Evolutionary conservation across 2,113 vertebrate species (phyloP).

Genomic region (Podarcis muralis): DNA sequence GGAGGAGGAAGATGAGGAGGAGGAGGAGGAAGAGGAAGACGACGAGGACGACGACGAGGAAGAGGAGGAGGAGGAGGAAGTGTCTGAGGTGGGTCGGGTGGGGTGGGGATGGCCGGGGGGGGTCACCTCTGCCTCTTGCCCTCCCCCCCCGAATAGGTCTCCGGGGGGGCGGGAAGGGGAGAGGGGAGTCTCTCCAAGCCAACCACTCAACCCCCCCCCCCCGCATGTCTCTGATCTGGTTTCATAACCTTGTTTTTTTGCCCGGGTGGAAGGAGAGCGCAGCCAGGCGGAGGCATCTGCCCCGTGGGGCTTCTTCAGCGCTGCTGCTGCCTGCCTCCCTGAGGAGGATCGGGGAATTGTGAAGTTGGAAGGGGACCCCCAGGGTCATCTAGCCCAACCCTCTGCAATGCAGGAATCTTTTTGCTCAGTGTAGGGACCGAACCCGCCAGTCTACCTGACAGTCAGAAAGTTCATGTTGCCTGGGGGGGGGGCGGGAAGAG

Average conservation of each 20-base stretch:
- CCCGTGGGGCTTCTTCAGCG: too few species aligned
- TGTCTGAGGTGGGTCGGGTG: constrained; percentile 73
- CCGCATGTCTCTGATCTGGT: not conserved
- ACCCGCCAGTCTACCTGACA: too few species aligned
- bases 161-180: constrained; percentile 13
- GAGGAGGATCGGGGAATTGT: too few species aligned
- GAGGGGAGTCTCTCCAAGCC: not conserved
- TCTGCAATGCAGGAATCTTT: too few species aligned
- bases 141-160: not conserved
- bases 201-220: too few species aligned
- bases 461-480: too few species aligned
- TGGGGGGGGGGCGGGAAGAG: too few species aligned
- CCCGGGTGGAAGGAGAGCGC: not conserved
- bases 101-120: too few species aligned
- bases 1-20: rapidly evolving
- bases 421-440: too few species aligned
- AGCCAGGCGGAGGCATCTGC: not conserved
- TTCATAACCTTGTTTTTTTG: not conserved
- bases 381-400: too few species aligned
- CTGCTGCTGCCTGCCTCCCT: not conserved
- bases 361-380: too few species aligned
- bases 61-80: constrained; percentile 75
- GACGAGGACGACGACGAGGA: constrained; percentile 51
- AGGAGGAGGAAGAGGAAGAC: not conserved
- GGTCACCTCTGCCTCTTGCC: not conserved